phyloP scores from a whole-genome alignment of 2,888 invertebrate species.

The Leucania comma region DNA sequence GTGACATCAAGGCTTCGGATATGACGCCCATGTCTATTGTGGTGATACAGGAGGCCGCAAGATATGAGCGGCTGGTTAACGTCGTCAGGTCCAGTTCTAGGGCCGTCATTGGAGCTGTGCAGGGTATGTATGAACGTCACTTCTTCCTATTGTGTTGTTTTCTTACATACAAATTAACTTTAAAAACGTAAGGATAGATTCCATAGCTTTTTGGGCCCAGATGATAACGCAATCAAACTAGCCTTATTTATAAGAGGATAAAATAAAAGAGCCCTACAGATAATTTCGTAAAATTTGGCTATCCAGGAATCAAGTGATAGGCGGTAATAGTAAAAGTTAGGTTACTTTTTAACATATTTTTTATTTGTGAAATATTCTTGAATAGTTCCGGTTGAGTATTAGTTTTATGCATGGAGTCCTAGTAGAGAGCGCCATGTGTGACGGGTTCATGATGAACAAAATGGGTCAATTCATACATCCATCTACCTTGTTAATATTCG shows the following conservation, averaged over 20 bases:
- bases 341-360: too few relatives aligned
- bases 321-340: background rate
- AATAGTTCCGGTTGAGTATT: too few relatives aligned
- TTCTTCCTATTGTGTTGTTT: background rate
- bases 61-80: constrained; percentile 94
- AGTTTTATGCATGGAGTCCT: too few relatives aligned
- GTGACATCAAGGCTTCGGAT: constrained; percentile 94
- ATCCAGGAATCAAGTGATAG: background rate
- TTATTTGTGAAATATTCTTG: background rate
- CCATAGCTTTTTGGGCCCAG: background rate
- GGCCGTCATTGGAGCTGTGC: constrained; percentile 96
- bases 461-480: too few relatives aligned
- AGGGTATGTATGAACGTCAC: constrained; percentile 90
- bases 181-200: too few relatives aligned
- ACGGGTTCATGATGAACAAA: too few relatives aligned
- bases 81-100: constrained; percentile 94
- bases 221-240: background rate
- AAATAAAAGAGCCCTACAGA: background rate
- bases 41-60: constrained; percentile 95
- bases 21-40: constrained; percentile 98
- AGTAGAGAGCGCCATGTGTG: too few relatives aligned
- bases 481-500: too few relatives aligned
- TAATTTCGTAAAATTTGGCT: background rate
- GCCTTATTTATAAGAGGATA: constrained; percentile 2
- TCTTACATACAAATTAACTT: too few relatives aligned